Evolutionary conservation across 1,140 invertebrate genomes (phyloP), one percentile per base, ranked within the genome.

Genomic region (Phenacoccus solenopsis): DNA sequence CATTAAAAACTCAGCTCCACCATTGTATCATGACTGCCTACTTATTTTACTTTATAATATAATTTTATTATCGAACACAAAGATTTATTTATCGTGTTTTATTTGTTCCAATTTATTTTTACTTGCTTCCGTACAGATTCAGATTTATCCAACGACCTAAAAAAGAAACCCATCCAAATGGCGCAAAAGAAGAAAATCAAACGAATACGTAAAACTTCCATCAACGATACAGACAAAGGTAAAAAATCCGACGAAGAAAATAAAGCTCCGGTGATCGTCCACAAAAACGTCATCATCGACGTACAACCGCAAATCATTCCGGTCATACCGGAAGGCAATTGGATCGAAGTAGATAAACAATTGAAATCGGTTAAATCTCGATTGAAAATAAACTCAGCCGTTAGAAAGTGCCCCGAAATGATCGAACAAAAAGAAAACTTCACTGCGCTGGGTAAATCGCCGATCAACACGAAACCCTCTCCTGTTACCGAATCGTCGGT

Each of bases 211-310:
- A 49, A 16, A 49, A 49, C 16, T 16, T 49, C 38, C 5, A 49
- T n/a, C 4, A n/a, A 10, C 16, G 38, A 49, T 3, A 49, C 38
- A 4, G 38, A 49, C 16, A 49, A 49, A 49, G 38, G 38, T n/a
- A 49, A 49, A n/a, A 49, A 49, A 49, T 49, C 38, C 38, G 38
- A 49, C 38, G 38, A 49, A 49, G 38, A 49, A n/a, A 49, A 49
- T n/a, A 49, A 49, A 49, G 16, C 20, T 3, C 38, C 38, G 3
- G 20, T 16, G 13, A 49, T 49, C 4, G 5, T 16, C 2, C 38
- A 49, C 20, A n/a, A 49, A 49, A 49, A 49, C 16, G 20, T 49
- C 4, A 49, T 49, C 38, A 49, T 49, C 38, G 38, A 49, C 38
- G 16, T 49, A 16, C 13, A 49, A 49, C 38, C 38, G 13, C 38